Evolutionary conservation across 2,888 invertebrate species (phyloP).

Genomic region (Cryptocheilus praepositus): DNA sequence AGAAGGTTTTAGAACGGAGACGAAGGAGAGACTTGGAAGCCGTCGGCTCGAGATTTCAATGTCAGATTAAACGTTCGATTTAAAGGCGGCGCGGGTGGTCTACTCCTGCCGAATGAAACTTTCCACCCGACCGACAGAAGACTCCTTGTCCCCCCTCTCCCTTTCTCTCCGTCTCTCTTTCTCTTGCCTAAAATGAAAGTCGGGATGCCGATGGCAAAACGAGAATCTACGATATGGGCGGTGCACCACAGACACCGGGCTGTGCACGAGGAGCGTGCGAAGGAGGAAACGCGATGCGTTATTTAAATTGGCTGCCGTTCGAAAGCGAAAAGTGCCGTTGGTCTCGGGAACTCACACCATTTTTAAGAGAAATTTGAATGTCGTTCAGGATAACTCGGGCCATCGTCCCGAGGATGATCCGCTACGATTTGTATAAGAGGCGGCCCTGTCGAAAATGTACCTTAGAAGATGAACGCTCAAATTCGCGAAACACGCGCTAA

Average conservation of each 20-base stretch:
- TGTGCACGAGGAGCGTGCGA: background rate
- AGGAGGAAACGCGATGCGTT: conserved; percentile 16
- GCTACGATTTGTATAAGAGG: too few species aligned
- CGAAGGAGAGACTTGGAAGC: too few species aligned
- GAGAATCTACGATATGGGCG: conserved; percentile 23
- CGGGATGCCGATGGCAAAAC: conserved; percentile 26
- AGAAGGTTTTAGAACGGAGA: conserved; percentile 3
- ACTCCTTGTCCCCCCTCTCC: background rate
- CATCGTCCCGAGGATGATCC: too few species aligned
- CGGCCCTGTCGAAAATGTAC: too few species aligned
- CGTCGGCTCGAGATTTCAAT: conserved; percentile 33
- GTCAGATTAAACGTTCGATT: conserved; percentile 47
- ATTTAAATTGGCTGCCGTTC: conserved; percentile 37
- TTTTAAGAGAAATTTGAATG: conserved; percentile 5
- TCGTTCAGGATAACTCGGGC: too few species aligned
- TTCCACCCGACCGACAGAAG: conserved; percentile 16
- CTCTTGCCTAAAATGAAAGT: conserved; percentile 19
- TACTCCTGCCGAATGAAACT: conserved; percentile 16
- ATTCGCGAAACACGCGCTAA: too few species aligned
- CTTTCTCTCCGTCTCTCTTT: too few species aligned
- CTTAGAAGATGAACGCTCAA: too few species aligned
- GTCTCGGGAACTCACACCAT: conserved; percentile 10
- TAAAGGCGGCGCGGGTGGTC: conserved; percentile 17
- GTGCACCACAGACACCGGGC: background rate
- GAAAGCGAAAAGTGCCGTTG: conserved; percentile 21